Percentiles rank a stretch among this genome's conserved stretches.
These are phyloP conservation scores for Pseudochirops cupreus DNA, from an alignment of 2,797 vertebrate genomes.

Conservation along the genomic window DNA sequence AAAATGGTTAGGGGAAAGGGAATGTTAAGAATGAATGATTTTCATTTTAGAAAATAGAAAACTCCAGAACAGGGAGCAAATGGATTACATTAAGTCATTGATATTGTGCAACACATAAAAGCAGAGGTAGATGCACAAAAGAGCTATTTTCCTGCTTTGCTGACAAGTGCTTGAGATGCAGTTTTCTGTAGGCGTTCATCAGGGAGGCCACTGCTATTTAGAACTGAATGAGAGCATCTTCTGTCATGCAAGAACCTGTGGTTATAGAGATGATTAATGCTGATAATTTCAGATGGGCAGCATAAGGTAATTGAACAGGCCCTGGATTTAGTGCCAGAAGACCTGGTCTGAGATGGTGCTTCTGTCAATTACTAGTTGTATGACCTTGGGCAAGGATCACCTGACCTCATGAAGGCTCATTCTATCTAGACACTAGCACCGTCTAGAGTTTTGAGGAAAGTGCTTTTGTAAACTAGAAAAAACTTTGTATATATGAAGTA, in stretches of 20 bases:
- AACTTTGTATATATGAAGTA: background rate
- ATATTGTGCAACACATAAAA: constrained; percentile 13
- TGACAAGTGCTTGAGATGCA: constrained; percentile 44
- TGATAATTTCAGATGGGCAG: constrained; percentile 18
- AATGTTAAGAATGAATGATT: constrained; percentile 28
- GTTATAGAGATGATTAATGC: constrained; percentile 54
- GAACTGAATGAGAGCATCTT: constrained; percentile 12
- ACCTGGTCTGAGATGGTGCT: background rate
- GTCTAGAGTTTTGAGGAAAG: background rate
- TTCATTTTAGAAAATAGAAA: constrained; percentile 40
- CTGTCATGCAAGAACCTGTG: constrained; percentile 7
- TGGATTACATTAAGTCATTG: constrained; percentile 54
- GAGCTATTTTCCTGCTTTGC: background rate
- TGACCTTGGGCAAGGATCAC: background rate
- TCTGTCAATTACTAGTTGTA: background rate
- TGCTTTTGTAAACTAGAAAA: background rate
- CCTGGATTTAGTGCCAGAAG: background rate
- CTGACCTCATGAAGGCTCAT: background rate
- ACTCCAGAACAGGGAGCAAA: constrained; percentile 37
- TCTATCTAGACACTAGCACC: background rate
- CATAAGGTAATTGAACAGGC: background rate
- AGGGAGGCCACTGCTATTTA: constrained; percentile 8
- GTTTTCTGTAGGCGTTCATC: constrained; percentile 34
- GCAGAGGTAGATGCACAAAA: constrained; percentile 72
- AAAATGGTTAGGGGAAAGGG: background rate